These are phyloP conservation scores for Hoplodrina blanda DNA, from an alignment of 2,888 invertebrate species.

Conservation along the genomic window DNA sequence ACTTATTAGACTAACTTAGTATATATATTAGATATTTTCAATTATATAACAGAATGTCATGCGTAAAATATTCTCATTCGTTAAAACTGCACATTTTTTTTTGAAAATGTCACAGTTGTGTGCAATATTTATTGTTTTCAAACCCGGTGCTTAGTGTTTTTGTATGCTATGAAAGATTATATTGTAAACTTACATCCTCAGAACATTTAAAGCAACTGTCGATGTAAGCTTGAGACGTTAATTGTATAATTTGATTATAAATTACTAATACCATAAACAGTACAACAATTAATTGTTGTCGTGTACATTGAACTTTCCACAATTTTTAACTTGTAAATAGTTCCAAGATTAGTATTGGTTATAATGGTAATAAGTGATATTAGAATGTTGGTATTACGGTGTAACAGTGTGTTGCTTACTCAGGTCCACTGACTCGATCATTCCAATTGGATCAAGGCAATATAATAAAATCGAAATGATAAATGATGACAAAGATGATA, in stretches of 20 bases:
- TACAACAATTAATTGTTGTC: constrained; percentile 66
- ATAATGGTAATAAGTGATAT: constrained; percentile 78
- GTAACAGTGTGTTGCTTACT: constrained; percentile 68
- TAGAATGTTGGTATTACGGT: constrained; percentile 77
- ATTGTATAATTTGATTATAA: constrained; percentile 59
- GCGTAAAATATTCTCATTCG: constrained; percentile 71
- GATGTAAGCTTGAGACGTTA: constrained; percentile 73
- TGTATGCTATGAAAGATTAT: constrained; percentile 66
- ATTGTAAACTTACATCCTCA: constrained; percentile 77
- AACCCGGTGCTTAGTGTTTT: constrained; percentile 81
- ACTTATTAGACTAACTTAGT: constrained; percentile 75
- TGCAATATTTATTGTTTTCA: constrained; percentile 81
- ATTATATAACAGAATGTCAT: constrained; percentile 63
- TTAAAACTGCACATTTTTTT: constrained; percentile 73
- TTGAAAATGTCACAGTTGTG: constrained; percentile 69
- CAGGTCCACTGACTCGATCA: constrained; percentile 76
- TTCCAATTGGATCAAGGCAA: constrained; percentile 79
- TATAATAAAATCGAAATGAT: constrained; percentile 61
- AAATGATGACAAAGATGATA: constrained; percentile 62
- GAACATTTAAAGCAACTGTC: constrained; percentile 82
- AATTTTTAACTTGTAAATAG: constrained; percentile 79
- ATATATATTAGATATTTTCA: constrained; percentile 68
- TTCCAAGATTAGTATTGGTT: constrained; percentile 74
- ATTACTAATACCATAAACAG: constrained; percentile 62
- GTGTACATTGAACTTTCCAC: constrained; percentile 74